A percentile compares a stretch with the other conserved stretches of the same genome.
phyloP scores from a whole-genome alignment of 2,797 vertebrate genomes.

The Acipenser oxyrinchus region DNA sequence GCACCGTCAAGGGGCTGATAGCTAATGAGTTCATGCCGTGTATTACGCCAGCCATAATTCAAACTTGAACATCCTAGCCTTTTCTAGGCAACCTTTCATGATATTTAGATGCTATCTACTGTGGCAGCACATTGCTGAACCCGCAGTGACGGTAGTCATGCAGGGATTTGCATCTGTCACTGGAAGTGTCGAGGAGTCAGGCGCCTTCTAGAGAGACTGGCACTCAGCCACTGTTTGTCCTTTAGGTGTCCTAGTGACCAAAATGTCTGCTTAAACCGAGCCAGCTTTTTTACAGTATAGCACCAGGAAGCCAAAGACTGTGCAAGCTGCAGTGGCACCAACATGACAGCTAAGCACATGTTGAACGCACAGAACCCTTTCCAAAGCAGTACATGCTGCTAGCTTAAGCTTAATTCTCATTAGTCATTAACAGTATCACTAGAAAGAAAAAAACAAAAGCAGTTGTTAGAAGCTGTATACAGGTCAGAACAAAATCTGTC shows the following conservation, averaged over 20 bases:
- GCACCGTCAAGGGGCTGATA: constrained; percentile 19
- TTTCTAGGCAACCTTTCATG: constrained; percentile 35
- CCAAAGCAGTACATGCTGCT: no score
- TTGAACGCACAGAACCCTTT: no score
- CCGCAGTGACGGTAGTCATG: constrained; percentile 21
- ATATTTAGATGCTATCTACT: constrained; percentile 28
- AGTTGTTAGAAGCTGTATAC: no score
- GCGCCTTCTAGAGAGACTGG: constrained; percentile 36
- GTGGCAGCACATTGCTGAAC: constrained; percentile 11
- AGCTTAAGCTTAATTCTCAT: no score
- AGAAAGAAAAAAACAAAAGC: no score
- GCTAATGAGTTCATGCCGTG: constrained; percentile 38
- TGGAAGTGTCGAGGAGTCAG: constrained; percentile 28
- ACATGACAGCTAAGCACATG: no score
- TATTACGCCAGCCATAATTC: constrained; percentile 41
- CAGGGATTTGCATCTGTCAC: constrained; percentile 23
- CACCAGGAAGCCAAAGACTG: not conserved
- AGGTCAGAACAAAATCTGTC: no score
- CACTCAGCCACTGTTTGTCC: constrained; percentile 43
- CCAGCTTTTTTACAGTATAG: constrained; percentile 15
- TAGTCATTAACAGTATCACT: no score
- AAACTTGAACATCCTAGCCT: constrained; percentile 31
- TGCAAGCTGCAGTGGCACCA: not conserved
- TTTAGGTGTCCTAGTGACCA: constrained; percentile 40
- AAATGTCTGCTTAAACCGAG: constrained; percentile 25